A percentile compares a stretch with the other conserved stretches of the same genome.
phyloP scores from a whole-genome alignment of 2,888 invertebrate species.

The Xestia xanthographa region DNA sequence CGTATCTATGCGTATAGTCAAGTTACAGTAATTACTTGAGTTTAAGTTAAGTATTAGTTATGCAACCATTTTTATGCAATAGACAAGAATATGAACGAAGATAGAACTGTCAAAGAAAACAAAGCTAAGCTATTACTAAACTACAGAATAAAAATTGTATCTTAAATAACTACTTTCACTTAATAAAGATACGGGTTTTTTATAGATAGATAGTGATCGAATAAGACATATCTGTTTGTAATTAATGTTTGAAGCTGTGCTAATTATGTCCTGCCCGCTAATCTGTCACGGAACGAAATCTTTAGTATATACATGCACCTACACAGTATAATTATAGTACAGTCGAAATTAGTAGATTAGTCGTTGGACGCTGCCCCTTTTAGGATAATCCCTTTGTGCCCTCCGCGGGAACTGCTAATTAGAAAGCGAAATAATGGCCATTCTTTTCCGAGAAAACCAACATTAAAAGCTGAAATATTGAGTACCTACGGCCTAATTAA shows the following conservation, averaged over 20 bases:
- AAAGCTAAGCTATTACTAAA: no score
- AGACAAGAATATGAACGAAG: no score
- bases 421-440: not conserved
- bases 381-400: slow-evolving; percentile 29
- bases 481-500: slow-evolving; percentile 14
- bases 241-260: not conserved
- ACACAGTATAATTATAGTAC: not conserved
- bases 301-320: not conserved
- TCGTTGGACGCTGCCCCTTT: slow-evolving; percentile 1
- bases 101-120: no score
- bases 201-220: no score
- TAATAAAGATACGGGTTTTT: no score
- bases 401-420: slow-evolving; percentile 21
- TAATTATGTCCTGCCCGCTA: not conserved
- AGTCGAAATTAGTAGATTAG: slow-evolving; percentile 20
- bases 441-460: slow-evolving; percentile 30
- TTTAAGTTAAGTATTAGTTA: no score
- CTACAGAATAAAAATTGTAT: no score
- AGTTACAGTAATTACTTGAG: no score
- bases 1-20: no score
- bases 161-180: no score
- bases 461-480: slow-evolving; percentile 12
- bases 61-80: no score
- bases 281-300: not conserved
- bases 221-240: not conserved